Evolutionary conservation across 2,888 invertebrate species (phyloP).

Genomic region (Smittia aterrima): DNA sequence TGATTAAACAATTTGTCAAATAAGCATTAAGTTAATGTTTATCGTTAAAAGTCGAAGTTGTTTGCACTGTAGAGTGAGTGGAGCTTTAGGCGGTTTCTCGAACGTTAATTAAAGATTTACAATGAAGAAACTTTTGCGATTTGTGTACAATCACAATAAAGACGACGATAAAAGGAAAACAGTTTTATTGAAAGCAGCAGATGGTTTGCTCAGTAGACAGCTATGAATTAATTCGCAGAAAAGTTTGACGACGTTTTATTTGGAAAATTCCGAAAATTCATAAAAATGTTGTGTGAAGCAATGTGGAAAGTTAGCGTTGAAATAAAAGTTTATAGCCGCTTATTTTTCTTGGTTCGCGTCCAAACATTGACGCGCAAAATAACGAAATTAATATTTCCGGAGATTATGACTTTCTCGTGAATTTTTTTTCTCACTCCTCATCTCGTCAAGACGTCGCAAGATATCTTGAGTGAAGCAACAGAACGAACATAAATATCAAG

Average conservation of each 20-base stretch:
- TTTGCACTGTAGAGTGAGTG: not conserved
- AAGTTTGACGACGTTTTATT: not conserved
- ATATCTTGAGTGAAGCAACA: not conserved
- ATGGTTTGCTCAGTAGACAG: not conserved
- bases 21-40: not conserved
- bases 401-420: not conserved
- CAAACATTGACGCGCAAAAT: not conserved
- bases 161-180: not conserved
- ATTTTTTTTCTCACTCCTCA: not conserved
- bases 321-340: not conserved
- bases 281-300: not conserved
- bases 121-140: not conserved
- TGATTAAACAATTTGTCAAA: conserved; percentile 10
- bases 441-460: not conserved
- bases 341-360: conserved; percentile 2
- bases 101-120: not conserved
- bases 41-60: not conserved
- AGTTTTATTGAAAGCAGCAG: not conserved
- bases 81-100: not conserved
- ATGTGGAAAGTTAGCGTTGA: not conserved
- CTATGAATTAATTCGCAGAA: not conserved
- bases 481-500: not conserved
- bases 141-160: not conserved
- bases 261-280: not conserved
- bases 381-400: conserved; percentile 15